Evolutionary conservation across 1,140 invertebrate species (phyloP).

Genomic region (Eufriesea mexicana): DNA sequence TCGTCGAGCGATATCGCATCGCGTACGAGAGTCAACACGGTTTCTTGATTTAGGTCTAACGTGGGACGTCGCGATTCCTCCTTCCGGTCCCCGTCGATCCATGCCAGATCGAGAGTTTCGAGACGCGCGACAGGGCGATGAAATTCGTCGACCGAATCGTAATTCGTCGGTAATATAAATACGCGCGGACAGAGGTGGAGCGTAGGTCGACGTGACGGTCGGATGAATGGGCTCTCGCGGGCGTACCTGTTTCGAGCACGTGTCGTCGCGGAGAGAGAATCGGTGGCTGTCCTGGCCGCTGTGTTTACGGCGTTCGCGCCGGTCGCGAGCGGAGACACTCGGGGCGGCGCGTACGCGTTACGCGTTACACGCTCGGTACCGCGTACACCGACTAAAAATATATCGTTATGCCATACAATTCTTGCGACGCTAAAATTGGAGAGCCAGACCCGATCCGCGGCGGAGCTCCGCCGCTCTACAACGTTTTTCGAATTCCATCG

Average conservation of each 20-base stretch:
- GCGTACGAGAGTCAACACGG: no score
- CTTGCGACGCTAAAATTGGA: slow-evolving; percentile 50
- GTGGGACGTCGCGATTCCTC: not conserved
- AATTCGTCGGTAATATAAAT: not conserved
- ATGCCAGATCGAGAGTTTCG: not conserved
- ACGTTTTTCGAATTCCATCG: not conserved
- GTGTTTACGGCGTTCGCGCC: slow-evolving; percentile 4
- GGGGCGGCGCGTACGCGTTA: not conserved
- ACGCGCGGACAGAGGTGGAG: not conserved
- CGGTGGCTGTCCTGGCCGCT: not conserved
- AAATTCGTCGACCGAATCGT: slow-evolving; percentile 18
- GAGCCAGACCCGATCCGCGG: not conserved
- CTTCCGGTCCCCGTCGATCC: not conserved
- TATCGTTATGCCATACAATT: slow-evolving; percentile 49
- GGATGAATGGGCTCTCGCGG: slow-evolving; percentile 22
- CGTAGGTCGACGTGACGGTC: not conserved
- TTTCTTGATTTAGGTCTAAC: no score
- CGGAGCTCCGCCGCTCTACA: not conserved
- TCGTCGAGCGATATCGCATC: no score
- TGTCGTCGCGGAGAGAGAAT: slow-evolving; percentile 10
- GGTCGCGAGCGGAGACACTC: not conserved
- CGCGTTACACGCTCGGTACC: not conserved
- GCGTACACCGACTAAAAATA: slow-evolving; percentile 48
- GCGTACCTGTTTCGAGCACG: slow-evolving; percentile 29
- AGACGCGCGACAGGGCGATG: not conserved